These are phyloP conservation scores for Neocrepidodera transversa DNA, from an alignment of 2,888 invertebrate species.

Conservation along the genomic window DNA sequence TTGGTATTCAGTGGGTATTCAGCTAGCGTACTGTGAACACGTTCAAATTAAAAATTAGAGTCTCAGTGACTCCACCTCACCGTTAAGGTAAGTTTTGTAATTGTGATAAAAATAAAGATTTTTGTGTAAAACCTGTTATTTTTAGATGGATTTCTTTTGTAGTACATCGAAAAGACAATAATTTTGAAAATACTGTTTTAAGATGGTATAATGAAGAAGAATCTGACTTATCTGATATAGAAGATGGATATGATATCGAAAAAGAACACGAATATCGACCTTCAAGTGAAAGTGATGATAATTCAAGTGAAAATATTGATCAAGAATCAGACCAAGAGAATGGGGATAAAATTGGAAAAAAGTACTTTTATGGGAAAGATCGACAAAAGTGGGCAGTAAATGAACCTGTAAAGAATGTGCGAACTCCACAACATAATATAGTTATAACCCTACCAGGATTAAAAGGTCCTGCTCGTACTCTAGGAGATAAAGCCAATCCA, in stretches of 20 bases:
- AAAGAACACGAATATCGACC: background rate
- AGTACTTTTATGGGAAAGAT: background rate
- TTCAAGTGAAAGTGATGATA: too few relatives aligned
- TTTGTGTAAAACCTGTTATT: background rate
- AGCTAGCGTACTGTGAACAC: too few relatives aligned
- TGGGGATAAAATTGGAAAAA: background rate
- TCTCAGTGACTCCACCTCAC: background rate
- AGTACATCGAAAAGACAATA: conserved; percentile 9
- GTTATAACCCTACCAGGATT: too few relatives aligned
- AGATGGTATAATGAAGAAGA: too few relatives aligned
- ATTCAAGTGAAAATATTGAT: background rate
- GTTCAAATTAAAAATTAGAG: too few relatives aligned
- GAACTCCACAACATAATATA: conserved; percentile 4
- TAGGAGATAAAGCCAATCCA: conserved; percentile 5
- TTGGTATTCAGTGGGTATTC: background rate
- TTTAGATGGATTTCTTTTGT: conserved; percentile 2
- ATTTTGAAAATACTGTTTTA: conserved; percentile 11
- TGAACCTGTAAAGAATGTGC: background rate
- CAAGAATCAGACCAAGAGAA: background rate
- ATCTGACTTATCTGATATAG: conserved; percentile 9
- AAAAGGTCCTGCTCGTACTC: conserved; percentile 1
- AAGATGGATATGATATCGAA: background rate
- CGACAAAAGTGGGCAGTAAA: background rate
- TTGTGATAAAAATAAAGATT: too few relatives aligned
- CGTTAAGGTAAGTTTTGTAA: conserved; percentile 1